phyloP scores from a whole-genome alignment of 1,140 invertebrate genomes.

The Magallana gigas region DNA sequence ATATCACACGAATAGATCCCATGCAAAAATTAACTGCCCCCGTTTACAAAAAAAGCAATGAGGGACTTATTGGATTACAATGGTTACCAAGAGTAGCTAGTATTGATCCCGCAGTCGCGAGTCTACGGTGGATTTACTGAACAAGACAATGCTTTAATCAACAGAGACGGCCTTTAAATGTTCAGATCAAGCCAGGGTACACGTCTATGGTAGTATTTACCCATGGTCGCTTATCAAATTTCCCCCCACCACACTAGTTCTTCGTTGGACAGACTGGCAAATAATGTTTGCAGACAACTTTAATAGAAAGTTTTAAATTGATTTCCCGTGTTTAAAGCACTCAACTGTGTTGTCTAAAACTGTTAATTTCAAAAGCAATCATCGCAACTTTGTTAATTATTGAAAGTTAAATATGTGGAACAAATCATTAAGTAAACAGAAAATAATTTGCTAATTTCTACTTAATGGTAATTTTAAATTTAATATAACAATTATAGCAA shows the following conservation, averaged over 20 bases:
- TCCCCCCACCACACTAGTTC: background rate
- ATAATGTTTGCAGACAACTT: slow-evolving; percentile 9
- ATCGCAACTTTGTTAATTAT: slow-evolving; percentile 14
- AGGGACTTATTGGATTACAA: slow-evolving; percentile 16
- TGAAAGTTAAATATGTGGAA: background rate
- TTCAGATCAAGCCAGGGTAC: background rate
- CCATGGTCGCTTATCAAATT: slow-evolving; percentile 26
- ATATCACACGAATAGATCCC: slow-evolving; percentile 23
- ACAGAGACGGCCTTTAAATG: slow-evolving; percentile 25
- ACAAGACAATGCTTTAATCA: slow-evolving; percentile 36
- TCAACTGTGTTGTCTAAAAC: background rate
- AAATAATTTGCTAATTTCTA: background rate
- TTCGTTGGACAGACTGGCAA: slow-evolving; percentile 12
- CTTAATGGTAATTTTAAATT: too few relatives aligned
- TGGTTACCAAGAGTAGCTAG: slow-evolving; percentile 30
- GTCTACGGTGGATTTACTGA: background rate
- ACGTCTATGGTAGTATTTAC: background rate
- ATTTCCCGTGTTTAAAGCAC: background rate
- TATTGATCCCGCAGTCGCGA: slow-evolving; percentile 19
- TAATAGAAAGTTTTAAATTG: slow-evolving; percentile 28
- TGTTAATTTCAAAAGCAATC: slow-evolving; percentile 8
- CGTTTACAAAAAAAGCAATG: slow-evolving; percentile 18
- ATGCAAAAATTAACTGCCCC: slow-evolving; percentile 22
- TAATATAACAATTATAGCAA: too few relatives aligned
- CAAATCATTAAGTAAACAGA: background rate